Base-by-base conservation (phyloP, 2,113 vertebrate species). In the Gnathonemus longibarbis region DNA sequence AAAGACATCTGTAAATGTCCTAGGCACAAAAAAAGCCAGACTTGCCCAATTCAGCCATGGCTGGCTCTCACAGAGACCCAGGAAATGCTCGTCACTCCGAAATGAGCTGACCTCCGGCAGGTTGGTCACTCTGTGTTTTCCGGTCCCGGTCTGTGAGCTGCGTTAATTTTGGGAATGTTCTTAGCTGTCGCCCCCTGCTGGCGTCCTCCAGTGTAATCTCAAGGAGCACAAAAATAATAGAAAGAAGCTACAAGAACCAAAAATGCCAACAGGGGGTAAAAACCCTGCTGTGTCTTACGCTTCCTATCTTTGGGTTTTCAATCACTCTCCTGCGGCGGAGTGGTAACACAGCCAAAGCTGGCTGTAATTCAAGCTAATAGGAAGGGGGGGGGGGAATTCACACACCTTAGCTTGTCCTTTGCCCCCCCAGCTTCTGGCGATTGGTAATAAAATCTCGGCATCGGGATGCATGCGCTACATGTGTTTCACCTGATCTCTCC, bases 301-400 rank as follows among this genome's bases (percentile, higher is more conserved):
- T 93, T 92, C 89, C 88, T 91, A 92, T 91, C 92, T 70, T 91
- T 89, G 86, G 91, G 91, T 95, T 93, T 94, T 94, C 95, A 95
- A 92, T 94, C 93, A 89, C 92, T 93, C 94, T 95, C 94, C 95
- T 95, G 95, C 93, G 94, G 94, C 93, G 90, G 92, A 94, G 93
- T 92, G 92, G 92, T 91, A 91, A 91, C 91, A 93, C 89, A 92
- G 92, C 93, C 92, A 89, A 94, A 94, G 93, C 93, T 90, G 88
- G 85, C 91, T 93, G 93, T 96, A 96, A 96, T 96, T 95, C 96
- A 92, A 91, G 91, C 93, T 96, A 96, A 96, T 95, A 96, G 95
- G 96, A 96, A 11, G 27, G 1, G 62, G 62, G 1, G 62, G 62
- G 95, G 95, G 95, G 95, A 95, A 95, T 96, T 95, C 94, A 95